Evolutionary conservation across 2,888 invertebrate species (phyloP), one percentile per base, ranked within the genome.

Genomic region (Ennomos fuscantarius): DNA sequence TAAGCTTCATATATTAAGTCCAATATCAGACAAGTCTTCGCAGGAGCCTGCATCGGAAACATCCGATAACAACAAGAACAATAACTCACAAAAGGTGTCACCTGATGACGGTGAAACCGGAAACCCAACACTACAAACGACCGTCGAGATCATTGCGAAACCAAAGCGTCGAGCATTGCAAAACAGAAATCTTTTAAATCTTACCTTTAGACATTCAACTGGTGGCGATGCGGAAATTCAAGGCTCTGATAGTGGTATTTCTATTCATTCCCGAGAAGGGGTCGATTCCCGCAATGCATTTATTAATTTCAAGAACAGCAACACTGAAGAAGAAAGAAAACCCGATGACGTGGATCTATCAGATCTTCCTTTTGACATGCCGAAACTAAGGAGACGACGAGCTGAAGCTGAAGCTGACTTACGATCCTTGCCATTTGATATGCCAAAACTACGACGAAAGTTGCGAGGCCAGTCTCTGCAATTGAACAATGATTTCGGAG

Each of bases 301-400:
- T 85, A 89, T 93, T 62, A 94, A 93, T 60, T 94, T 95, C 69
- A 94, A 94, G 63, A 93, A 93, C 62, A 88, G 93, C 62, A 94
- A 94, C 58, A 92, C 93, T 48, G 91, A 89, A 66, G 88, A 89
- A 52, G 89, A 88, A 66, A 84, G 81, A 41, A 89, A 91, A 63
- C 90, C 91, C n/a, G 89, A 94, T 53, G 94, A 94, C 35, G 94
- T 95, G 51, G 95, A 96, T 74, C 87, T 96, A 63, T 94, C 95
- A 32, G 96, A 97, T 88, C 93, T 97, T 68, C 97, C 97, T 1
- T 97, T 97, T 74, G 97, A 97, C 74, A 97, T 97, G 97, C 97
- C 97, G 46, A 97, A 97, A 82, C 85, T 97, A 66, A 93, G 97
- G 56, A 93, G 97, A 63, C 93, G 95, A 73, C 87, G 95, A 57